Base-by-base conservation (phyloP, 2,113 vertebrate species). In the Rhynchomys soricoides region DNA sequence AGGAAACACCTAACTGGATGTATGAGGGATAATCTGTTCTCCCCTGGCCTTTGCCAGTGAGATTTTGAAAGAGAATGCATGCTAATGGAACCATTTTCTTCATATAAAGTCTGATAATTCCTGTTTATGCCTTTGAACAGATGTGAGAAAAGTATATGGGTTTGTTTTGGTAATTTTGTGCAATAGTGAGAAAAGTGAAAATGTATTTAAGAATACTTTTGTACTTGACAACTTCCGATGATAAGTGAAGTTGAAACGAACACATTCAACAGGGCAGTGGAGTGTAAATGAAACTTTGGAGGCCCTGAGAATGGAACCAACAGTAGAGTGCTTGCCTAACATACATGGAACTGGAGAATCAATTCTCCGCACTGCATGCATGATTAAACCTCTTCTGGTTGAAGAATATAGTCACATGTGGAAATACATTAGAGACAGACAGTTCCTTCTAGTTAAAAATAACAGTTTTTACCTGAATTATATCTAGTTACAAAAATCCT, bases 101-200 rank as follows among this genome's bases (percentile, higher is more conserved):
- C 12, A 34, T 16, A 24, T 71, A 87, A 93, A 90, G 55, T 0
- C 11, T 88, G 15, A 4, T 94, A 52, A 15, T 34, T 91, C 83
- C 22, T 57, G 37, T 37, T 79, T 87, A 73, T 50, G 10, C 26
- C n/a, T 85, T 90, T 19, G 64, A 12, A 90, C 52, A 88, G 73
- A 40, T 83, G 40, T 29, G 50, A 77, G 24, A 66, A 66, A 90
- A 55, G 3, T 31, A 3, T 11, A 59, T 89, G 57, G 62, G 66
- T 86, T 48, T 45, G 70, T 77, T 88, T 91, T 40, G 74, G 8
- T 0, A 91, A 77, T 83, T 93, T 86, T 79, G 43, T 37, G 66
- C 7, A 90, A 50, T 70, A 15, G 57, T 59, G 50, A 91, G 19
- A 70, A 94, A 96, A 83, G 40, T 81, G 43, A 89, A 48, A 97